These are phyloP conservation scores for Eupithecia dodoneata DNA, from an alignment of 2,888 invertebrate genomes.

Conservation along the genomic window DNA sequence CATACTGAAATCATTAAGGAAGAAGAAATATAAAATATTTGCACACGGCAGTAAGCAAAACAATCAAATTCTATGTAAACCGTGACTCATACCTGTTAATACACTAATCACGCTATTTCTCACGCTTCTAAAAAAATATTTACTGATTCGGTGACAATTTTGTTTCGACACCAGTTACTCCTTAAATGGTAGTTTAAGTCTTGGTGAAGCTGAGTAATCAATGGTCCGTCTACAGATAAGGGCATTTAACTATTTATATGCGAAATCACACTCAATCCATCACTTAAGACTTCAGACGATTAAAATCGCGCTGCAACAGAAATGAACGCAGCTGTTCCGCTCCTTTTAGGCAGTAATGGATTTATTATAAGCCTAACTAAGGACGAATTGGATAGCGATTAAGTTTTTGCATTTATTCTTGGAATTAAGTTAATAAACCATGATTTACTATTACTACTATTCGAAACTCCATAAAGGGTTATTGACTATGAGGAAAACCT, in stretches of 20 bases:
- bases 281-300: slow-evolving; percentile 18
- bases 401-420: slow-evolving; percentile 9
- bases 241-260: slow-evolving; percentile 40
- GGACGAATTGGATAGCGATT: background rate
- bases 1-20: slow-evolving; percentile 13
- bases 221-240: slow-evolving; percentile 41
- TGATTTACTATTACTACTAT: background rate
- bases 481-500: background rate
- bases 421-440: slow-evolving; percentile 7
- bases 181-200: slow-evolving; percentile 35
- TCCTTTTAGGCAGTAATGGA: slow-evolving; percentile 14
- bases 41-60: slow-evolving; percentile 17
- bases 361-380: slow-evolving; percentile 25
- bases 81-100: slow-evolving; percentile 31
- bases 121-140: slow-evolving; percentile 36
- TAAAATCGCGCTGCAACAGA: slow-evolving; percentile 18
- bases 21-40: slow-evolving; percentile 20
- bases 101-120: slow-evolving; percentile 28
- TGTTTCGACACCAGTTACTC: slow-evolving; percentile 31
- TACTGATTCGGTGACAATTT: slow-evolving; percentile 28
- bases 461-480: background rate
- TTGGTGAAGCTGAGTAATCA: slow-evolving; percentile 39
- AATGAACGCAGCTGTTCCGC: slow-evolving; percentile 12
- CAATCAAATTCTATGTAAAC: slow-evolving; percentile 37
- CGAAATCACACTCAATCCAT: slow-evolving; percentile 28